Percentiles rank a stretch among this genome's conserved stretches.
phyloP scores from a whole-genome alignment of 2,113 vertebrate species.

The Anguilla rostrata region DNA sequence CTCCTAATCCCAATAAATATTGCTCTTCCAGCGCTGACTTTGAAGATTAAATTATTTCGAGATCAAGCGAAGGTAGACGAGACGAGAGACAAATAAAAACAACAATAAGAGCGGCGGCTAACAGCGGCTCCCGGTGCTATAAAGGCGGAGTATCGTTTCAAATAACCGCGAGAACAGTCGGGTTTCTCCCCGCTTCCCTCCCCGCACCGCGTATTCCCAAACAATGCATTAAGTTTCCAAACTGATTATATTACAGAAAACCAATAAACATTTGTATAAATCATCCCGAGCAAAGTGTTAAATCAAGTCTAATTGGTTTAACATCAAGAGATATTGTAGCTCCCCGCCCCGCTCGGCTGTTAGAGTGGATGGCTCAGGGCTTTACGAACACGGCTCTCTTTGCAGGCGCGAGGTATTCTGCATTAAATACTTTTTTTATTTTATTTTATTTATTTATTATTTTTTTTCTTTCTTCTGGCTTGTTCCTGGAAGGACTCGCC shows the following conservation, averaged over 20 bases:
- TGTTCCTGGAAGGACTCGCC: background rate
- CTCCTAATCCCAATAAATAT: constrained; percentile 79
- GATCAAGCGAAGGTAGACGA: constrained; percentile 46
- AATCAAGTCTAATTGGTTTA: constrained; percentile 82
- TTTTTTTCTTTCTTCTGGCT: background rate
- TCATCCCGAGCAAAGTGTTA: constrained; percentile 81
- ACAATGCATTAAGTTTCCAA: constrained; percentile 82
- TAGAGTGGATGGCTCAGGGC: constrained; percentile 70
- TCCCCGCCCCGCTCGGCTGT: constrained; percentile 67
- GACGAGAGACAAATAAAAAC: constrained; percentile 40
- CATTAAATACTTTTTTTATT: constrained; percentile 27
- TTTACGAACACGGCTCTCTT: constrained; percentile 58
- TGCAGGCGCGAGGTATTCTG: constrained; percentile 26
- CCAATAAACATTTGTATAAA: constrained; percentile 84
- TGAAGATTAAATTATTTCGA: constrained; percentile 81
- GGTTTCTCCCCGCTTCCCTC: constrained; percentile 72
- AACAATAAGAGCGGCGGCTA: constrained; percentile 40
- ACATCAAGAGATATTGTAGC: constrained; percentile 80
- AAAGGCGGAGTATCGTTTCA: constrained; percentile 77
- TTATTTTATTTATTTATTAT: background rate
- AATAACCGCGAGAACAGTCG: constrained; percentile 74
- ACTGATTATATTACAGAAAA: constrained; percentile 84
- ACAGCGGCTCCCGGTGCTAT: constrained; percentile 68
- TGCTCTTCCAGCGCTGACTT: constrained; percentile 78
- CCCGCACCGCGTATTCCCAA: constrained; percentile 76